A percentile compares a stretch with the other conserved stretches of the same genome.
Conservation (phyloP, 2,113 vertebrate genomes). For the Proteles cristata region DNA sequence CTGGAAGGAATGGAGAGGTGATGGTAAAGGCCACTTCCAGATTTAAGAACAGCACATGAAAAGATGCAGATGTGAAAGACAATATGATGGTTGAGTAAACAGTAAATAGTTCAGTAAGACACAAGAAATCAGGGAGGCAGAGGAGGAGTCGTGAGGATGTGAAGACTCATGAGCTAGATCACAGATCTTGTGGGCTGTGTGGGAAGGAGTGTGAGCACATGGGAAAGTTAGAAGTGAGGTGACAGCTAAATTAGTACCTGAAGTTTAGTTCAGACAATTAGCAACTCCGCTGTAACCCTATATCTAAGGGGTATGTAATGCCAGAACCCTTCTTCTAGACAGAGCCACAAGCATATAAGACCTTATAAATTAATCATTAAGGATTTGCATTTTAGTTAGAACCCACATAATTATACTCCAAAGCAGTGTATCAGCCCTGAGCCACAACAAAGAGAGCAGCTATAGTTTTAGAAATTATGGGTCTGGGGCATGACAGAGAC, state of each 20-base stretch:
- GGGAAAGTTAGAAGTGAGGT: not conserved
- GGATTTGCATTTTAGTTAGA: conserved; percentile 36
- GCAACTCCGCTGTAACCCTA: not conserved
- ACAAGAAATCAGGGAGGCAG: not conserved
- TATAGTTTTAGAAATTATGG: conserved; percentile 71
- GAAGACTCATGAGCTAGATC: not conserved
- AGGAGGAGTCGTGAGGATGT: not conserved
- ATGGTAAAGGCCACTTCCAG: not conserved
- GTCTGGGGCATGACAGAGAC: conserved; percentile 70
- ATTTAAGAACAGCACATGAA: not conserved
- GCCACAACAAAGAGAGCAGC: conserved; percentile 66
- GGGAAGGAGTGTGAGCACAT: not conserved
- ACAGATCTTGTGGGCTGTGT: not conserved
- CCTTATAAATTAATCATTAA: conserved; percentile 49
- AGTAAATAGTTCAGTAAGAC: not conserved
- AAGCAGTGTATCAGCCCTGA: conserved; percentile 33
- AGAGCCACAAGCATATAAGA: not conserved
- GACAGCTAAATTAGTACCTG: not conserved
- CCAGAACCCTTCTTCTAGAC: not conserved
- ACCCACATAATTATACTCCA: conserved; percentile 50
- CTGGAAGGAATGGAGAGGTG: not conserved
- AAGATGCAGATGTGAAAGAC: not conserved
- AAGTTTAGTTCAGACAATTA: not conserved
- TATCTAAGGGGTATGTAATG: not conserved
- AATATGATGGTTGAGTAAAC: not conserved